Percentiles rank a stretch among this genome's conserved stretches.
These are phyloP conservation scores for Marisa cornuarietis DNA, from an alignment of 1,140 invertebrate species.

Conservation along the genomic window DNA sequence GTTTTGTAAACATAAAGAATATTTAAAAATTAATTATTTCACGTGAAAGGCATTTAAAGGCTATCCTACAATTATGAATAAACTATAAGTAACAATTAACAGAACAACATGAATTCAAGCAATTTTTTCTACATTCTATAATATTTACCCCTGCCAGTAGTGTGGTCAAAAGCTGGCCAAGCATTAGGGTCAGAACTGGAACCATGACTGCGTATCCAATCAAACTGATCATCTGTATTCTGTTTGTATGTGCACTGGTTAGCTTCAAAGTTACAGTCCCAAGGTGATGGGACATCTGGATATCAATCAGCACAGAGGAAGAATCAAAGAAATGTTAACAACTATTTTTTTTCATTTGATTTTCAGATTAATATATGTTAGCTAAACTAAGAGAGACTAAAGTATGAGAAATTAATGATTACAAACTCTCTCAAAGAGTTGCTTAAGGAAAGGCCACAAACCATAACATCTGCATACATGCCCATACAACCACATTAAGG, in stretches of 20 bases:
- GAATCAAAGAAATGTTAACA: not conserved
- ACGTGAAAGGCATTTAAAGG: too few species aligned
- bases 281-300: constrained; percentile 6
- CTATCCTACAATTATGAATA: too few species aligned
- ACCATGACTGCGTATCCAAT: constrained; percentile 76
- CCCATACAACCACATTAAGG: too few species aligned
- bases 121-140: too few species aligned
- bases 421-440: too few species aligned
- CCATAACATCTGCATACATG: too few species aligned
- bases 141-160: not conserved
- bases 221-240: constrained; percentile 78
- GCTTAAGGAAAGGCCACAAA: too few species aligned
- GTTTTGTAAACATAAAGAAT: too few species aligned
- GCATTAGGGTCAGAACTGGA: constrained; percentile 21
- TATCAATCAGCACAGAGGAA: not conserved
- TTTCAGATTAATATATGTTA: not conserved
- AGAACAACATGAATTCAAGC: too few species aligned
- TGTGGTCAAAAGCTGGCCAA: constrained; percentile 2
- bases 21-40: too few species aligned
- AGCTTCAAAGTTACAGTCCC: constrained; percentile 37
- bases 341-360: not conserved
- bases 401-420: too few species aligned
- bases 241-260: constrained; percentile 79
- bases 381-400: not conserved
- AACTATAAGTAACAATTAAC: too few species aligned